Percentiles rank a stretch among this genome's conserved stretches.
These are phyloP conservation scores for Mus spicilegus DNA, from an alignment of 2,113 vertebrate genomes.

Conservation along the genomic window DNA sequence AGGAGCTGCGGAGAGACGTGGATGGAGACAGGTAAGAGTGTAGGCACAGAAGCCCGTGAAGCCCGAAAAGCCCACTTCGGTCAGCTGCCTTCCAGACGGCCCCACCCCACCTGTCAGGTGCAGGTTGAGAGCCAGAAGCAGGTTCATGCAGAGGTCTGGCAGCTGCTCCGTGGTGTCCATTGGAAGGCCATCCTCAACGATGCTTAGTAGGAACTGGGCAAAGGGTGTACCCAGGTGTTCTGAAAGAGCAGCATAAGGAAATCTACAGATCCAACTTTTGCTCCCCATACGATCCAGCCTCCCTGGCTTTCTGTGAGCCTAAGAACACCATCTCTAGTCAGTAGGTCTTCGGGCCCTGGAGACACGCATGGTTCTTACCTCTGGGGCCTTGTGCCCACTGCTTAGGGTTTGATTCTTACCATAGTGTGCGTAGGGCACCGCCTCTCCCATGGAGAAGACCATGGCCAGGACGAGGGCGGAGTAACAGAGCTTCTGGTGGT, in stretches of 20 bases:
- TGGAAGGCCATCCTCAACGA: constrained; percentile 96
- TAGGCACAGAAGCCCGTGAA: neutral
- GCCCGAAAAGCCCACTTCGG: neutral
- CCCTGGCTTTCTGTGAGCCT: neutral
- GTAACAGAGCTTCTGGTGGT: constrained; percentile 99
- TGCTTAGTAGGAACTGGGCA: constrained; percentile 93
- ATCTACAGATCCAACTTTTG: neutral
- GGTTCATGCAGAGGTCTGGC: constrained; percentile 95
- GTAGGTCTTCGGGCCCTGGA: neutral
- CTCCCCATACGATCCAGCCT: neutral
- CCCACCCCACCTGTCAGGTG: constrained; percentile 92
- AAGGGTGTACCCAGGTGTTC: constrained; percentile 97
- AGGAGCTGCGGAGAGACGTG: constrained; percentile 87
- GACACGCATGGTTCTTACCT: neutral
- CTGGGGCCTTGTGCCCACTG: neutral
- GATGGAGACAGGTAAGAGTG: neutral
- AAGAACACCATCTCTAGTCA: neutral
- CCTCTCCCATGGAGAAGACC: constrained; percentile 98
- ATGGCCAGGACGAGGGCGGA: constrained; percentile 96
- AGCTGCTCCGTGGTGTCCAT: constrained; percentile 95
- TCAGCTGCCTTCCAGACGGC: fast-evolving
- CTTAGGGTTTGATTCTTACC: constrained; percentile 85
- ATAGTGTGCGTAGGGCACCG: constrained; percentile 97
- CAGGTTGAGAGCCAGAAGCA: constrained; percentile 96
- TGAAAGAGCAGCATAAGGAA: constrained; percentile 78